These are phyloP conservation scores for Darevskia mixta DNA, from an alignment of 2,797 vertebrate species.

Conservation along the genomic window DNA sequence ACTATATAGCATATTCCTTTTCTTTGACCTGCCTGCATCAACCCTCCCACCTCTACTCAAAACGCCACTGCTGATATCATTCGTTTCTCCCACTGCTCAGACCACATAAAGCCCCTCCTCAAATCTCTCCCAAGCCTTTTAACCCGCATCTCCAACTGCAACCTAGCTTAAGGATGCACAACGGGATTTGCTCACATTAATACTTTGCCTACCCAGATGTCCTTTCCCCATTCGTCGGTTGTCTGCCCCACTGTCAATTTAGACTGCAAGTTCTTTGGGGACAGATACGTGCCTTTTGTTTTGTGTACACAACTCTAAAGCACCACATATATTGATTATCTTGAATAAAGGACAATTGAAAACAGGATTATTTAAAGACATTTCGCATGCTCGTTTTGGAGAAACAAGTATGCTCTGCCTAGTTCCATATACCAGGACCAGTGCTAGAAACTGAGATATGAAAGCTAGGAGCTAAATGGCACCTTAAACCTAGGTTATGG, in stretches of 20 bases:
- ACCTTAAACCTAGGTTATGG: too few relatives aligned
- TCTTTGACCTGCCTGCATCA: background rate
- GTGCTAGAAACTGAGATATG: too few relatives aligned
- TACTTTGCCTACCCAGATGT: background rate
- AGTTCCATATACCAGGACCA: background rate
- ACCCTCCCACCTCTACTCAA: background rate
- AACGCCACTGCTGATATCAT: background rate
- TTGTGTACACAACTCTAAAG: background rate
- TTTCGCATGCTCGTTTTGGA: background rate
- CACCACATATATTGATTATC: background rate
- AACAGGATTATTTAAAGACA: background rate
- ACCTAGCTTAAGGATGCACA: background rate
- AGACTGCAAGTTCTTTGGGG: background rate
- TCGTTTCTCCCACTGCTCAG: background rate
- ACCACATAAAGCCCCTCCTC: background rate
- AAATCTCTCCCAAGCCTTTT: background rate
- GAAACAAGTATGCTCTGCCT: background rate
- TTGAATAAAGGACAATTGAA: background rate
- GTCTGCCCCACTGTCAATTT: background rate
- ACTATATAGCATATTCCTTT: background rate
- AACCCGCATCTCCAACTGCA: background rate
- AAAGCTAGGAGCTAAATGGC: too few relatives aligned
- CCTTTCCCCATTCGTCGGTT: background rate
- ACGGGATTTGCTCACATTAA: background rate
- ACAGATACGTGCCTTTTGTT: background rate